These are phyloP conservation scores for Atrina japonica DNA, from an alignment of 2,888 invertebrate species.

Conservation along the genomic window DNA sequence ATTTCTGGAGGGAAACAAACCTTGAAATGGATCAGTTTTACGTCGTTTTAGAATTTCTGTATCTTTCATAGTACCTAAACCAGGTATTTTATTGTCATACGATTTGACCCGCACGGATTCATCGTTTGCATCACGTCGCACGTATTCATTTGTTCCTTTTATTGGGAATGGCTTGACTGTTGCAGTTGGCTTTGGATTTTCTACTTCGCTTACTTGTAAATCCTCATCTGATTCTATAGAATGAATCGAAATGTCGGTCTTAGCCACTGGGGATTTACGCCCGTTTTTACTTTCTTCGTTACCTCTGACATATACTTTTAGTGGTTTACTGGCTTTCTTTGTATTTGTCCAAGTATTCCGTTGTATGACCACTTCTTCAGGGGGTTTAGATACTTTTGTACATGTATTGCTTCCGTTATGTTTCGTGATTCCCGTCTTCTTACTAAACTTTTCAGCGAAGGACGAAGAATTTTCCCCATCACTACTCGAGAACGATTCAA, in stretches of 20 bases:
- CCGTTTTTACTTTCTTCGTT: no score
- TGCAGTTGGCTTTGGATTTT: no score
- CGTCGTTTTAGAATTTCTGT: conserved; percentile 16
- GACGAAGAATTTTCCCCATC: no score
- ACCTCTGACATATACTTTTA: no score
- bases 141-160: not conserved
- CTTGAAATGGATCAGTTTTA: not conserved
- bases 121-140: no score
- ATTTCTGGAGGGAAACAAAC: not conserved
- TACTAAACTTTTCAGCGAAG: no score
- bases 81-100: not conserved
- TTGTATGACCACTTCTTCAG: not conserved
- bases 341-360: not conserved
- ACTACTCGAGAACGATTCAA: not conserved
- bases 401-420: not conserved
- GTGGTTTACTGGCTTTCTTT: not conserved
- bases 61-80: conserved; percentile 13
- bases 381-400: not conserved
- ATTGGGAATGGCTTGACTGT: not conserved
- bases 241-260: not conserved
- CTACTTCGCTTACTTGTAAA: no score
- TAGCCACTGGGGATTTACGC: not conserved
- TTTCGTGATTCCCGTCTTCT: no score
- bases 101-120: no score
- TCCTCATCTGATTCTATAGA: not conserved